Evolutionary conservation across 2,888 invertebrate genomes (phyloP).

Genomic region (Gryllus longicercus): DNA sequence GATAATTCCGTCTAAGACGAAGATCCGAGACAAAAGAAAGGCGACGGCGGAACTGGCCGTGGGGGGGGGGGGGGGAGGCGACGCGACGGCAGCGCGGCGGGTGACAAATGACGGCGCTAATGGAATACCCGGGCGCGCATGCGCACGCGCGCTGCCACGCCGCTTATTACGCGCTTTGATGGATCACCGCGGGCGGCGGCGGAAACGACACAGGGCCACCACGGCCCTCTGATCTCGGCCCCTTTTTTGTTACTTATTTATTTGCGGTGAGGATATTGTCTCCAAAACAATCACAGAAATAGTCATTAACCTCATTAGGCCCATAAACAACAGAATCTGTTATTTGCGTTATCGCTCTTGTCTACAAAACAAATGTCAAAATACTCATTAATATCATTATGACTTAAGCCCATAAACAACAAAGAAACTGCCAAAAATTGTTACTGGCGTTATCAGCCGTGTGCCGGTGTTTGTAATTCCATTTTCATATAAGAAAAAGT

Average conservation of each 20-base stretch:
- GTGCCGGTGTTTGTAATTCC: too few relatives aligned
- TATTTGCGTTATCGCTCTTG: too few relatives aligned
- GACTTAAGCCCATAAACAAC: too few relatives aligned
- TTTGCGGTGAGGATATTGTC: background rate
- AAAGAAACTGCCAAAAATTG: too few relatives aligned
- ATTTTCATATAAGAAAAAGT: too few relatives aligned
- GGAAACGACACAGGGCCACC: background rate
- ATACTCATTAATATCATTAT: too few relatives aligned
- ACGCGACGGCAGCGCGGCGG: background rate
- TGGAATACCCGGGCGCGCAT: background rate
- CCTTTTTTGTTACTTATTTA: too few relatives aligned
- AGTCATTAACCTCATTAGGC: background rate
- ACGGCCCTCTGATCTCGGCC: background rate
- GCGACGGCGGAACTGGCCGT: background rate
- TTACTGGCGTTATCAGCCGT: too few relatives aligned
- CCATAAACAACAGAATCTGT: background rate
- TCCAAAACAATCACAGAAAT: background rate
- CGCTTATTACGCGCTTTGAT: slow-evolving; percentile 2
- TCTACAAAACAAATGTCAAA: too few relatives aligned
- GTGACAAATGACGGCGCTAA: slow-evolving; percentile 10
- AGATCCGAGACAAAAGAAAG: too few relatives aligned
- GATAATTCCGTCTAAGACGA: too few relatives aligned
- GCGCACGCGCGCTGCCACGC: background rate
- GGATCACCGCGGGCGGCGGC: background rate
- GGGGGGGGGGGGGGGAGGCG: background rate